A percentile compares a stretch with the other conserved stretches of the same genome.
Conservation (phyloP, 2,888 invertebrate species). For the Hofmannophila pseudospretella region DNA sequence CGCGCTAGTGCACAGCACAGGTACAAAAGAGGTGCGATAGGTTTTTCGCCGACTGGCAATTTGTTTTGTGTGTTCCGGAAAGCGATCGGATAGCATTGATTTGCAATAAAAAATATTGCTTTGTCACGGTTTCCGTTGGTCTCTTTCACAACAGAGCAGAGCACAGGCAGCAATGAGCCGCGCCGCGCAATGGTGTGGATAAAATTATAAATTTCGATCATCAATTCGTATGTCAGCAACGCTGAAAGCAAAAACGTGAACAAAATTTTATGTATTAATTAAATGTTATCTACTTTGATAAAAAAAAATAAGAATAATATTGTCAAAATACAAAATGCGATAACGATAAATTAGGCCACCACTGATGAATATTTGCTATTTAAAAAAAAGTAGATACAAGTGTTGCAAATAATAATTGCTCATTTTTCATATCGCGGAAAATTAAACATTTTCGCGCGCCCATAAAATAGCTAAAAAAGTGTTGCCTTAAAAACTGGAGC, state of each 20-base stretch:
- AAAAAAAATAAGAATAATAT: too few relatives aligned
- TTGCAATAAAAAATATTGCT: slow-evolving; percentile 62
- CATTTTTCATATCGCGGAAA: slow-evolving; percentile 1
- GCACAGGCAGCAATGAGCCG: slow-evolving; percentile 10
- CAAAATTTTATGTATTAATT: too few relatives aligned
- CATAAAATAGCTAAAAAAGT: slow-evolving; percentile 5
- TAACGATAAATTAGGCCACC: too few relatives aligned
- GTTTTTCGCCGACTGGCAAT: slow-evolving; percentile 44
- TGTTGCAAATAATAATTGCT: neutral
- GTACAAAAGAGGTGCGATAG: slow-evolving; percentile 32
- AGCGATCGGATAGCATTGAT: slow-evolving; percentile 55
- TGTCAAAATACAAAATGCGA: too few relatives aligned
- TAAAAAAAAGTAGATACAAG: too few relatives aligned
- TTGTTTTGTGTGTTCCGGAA: slow-evolving; percentile 52
- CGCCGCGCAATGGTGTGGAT: slow-evolving; percentile 4
- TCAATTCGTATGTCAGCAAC: neutral
- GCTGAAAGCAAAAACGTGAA: neutral
- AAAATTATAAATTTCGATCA: slow-evolving; percentile 1
- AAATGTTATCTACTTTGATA: too few relatives aligned
- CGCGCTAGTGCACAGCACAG: slow-evolving; percentile 24
- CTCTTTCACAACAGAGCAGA: slow-evolving; percentile 43
- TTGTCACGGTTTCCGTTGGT: slow-evolving; percentile 53
- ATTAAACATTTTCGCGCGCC: slow-evolving; percentile 2
- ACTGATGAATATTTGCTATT: too few relatives aligned
- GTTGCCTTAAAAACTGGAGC: slow-evolving; percentile 32